Percentiles rank a stretch among this genome's conserved stretches.
phyloP scores from a whole-genome alignment of 2,113 vertebrate genomes.

The Turnix velox region DNA sequence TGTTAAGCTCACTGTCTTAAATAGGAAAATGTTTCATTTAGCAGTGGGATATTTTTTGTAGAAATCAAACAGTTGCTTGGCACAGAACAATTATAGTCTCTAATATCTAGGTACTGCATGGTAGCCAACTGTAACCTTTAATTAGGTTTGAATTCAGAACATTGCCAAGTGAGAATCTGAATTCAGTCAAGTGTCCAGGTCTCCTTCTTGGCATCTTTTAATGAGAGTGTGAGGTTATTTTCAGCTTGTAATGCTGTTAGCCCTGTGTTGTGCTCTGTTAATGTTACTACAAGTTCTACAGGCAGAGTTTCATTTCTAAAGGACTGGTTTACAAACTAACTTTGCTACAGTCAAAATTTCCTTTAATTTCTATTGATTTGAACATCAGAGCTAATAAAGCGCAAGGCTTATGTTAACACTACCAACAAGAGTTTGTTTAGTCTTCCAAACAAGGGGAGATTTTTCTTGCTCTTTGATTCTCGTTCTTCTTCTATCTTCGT shows the following conservation, averaged over 20 bases:
- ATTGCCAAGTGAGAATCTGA: slow-evolving; percentile 43
- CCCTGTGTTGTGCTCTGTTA: not conserved
- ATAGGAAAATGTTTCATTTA: slow-evolving; percentile 5
- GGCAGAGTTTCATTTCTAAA: not conserved
- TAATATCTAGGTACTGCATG: slow-evolving; percentile 11
- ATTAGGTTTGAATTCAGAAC: slow-evolving; percentile 47
- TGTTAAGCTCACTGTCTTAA: not conserved
- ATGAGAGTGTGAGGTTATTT: slow-evolving; percentile 27
- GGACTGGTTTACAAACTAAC: not conserved
- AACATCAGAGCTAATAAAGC: not conserved
- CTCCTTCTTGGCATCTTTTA: slow-evolving; percentile 37
- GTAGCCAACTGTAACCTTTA: slow-evolving; percentile 43
- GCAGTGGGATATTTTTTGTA: not conserved
- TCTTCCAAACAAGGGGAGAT: not conserved
- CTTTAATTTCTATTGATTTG: not conserved
- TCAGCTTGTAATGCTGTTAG: slow-evolving; percentile 38
- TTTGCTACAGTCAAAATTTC: not conserved
- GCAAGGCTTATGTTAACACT: not conserved
- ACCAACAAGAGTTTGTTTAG: not conserved
- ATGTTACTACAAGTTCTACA: not conserved
- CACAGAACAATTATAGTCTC: slow-evolving; percentile 8
- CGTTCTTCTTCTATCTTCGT: not conserved
- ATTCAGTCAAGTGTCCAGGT: slow-evolving; percentile 27
- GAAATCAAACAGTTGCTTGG: not conserved
- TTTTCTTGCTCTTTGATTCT: not conserved